Conservation (phyloP, 64 coral and sea anemone species). For the Astreopora myriophthalma region DNA sequence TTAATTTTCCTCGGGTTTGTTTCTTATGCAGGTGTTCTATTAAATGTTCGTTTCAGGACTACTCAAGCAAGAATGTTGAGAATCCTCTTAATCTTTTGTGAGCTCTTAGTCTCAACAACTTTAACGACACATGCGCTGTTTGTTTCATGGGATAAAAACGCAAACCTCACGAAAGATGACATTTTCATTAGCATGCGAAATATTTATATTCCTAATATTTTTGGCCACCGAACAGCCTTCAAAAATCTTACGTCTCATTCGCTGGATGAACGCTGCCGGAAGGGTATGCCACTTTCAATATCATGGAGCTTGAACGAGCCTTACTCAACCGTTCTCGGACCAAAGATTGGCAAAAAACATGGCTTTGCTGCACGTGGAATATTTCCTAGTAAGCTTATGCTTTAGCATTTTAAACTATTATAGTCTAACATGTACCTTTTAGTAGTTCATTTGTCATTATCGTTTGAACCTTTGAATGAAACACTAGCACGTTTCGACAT, state of each 20-base stretch:
- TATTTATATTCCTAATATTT: constrained; percentile 22
- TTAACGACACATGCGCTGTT: constrained; percentile 24
- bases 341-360: not conserved
- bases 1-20: too few relatives aligned
- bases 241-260: constrained; percentile 65
- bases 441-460: too few relatives aligned
- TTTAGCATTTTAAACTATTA: not conserved
- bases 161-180: constrained; percentile 34
- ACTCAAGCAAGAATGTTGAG: not conserved
- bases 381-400: constrained; percentile 69
- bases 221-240: not conserved
- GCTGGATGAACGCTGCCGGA: constrained; percentile 78
- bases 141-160: constrained; percentile 58
- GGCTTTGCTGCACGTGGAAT: constrained; percentile 77
- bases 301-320: constrained; percentile 76
- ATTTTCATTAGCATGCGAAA: not conserved
- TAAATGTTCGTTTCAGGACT: not conserved
- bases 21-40: not conserved
- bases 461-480: too few relatives aligned
- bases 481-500: too few relatives aligned
- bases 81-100: not conserved
- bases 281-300: constrained; percentile 68
- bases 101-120: not conserved
- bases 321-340: constrained; percentile 67
- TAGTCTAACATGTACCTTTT: not conserved